Evolutionary conservation across 2,797 vertebrate species (phyloP).

Genomic region (Lagodon rhomboides): DNA sequence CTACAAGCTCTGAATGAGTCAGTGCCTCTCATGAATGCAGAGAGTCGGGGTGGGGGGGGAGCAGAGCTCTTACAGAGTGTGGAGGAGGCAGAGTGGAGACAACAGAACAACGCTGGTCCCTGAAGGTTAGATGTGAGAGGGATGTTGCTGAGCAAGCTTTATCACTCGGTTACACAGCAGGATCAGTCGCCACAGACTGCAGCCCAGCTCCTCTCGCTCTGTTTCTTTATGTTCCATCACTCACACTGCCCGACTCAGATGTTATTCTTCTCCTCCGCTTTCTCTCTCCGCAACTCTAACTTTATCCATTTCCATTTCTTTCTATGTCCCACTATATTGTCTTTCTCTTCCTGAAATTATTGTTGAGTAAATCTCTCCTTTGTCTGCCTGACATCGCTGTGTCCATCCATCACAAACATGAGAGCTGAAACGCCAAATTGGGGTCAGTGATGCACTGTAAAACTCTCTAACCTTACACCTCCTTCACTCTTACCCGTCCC

Average conservation of each 20-base stretch:
- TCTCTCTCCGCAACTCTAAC: slow-evolving; percentile 5
- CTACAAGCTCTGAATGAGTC: slow-evolving; percentile 61
- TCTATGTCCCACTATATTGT: slow-evolving; percentile 5
- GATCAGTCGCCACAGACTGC: slow-evolving; percentile 66
- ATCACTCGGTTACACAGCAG: slow-evolving; percentile 71
- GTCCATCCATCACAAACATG: slow-evolving; percentile 52
- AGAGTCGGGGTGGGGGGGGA: slow-evolving; percentile 16
- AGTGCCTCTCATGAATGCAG: slow-evolving; percentile 48
- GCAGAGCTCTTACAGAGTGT: slow-evolving; percentile 41
- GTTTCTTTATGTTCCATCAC: slow-evolving; percentile 48
- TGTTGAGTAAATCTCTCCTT: slow-evolving; percentile 38
- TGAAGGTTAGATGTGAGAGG: slow-evolving; percentile 75
- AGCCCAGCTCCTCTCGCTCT: slow-evolving; percentile 24
- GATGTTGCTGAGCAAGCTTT: slow-evolving; percentile 80
- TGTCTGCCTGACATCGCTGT: slow-evolving; percentile 5
- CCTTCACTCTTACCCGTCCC: slow-evolving; percentile 21
- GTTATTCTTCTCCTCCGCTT: slow-evolving; percentile 34
- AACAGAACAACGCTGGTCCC: slow-evolving; percentile 65
- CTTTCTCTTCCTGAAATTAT: slow-evolving; percentile 45
- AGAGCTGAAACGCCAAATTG: slow-evolving; percentile 55
- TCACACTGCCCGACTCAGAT: slow-evolving; percentile 16
- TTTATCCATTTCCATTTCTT: slow-evolving; percentile 32
- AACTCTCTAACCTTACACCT: slow-evolving; percentile 32
- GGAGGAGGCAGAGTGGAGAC: slow-evolving; percentile 70
- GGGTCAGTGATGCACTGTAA: slow-evolving; percentile 55